Base-by-base conservation (phyloP, 2,888 invertebrate genomes). In the Petrophora chlorosata region DNA sequence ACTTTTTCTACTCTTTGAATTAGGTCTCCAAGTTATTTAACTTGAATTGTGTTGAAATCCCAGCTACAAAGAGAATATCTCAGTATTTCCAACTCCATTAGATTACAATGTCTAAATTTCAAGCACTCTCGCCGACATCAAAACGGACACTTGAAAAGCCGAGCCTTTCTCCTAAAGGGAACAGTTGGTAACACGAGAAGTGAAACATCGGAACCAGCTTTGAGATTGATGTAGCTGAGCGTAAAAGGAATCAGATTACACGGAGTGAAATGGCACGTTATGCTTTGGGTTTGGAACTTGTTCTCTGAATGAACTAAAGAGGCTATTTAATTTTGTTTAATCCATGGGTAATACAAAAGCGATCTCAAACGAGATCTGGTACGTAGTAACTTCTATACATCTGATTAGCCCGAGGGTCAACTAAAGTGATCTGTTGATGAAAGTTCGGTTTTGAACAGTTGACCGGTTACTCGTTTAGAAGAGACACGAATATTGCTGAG, bases 161-260 rank as follows among this genome's bases (percentile, higher is more conserved):
- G 38, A 48, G 33, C 43, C 39, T 34, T 48, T 48, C 43, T 50
- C 38, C 39, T 43, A 50, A 49, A 38, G 33, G 25, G 38, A 28
- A 43, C 36, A 17, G 16, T 17, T 23, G 12, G 50, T 55, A 59
- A 51, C 48, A 46, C 32, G 50, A 59, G 53, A 48, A 51, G 42
- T 53, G 42, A 50, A 59, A 55, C 42, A 53, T 48, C 33, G 53
- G 42, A 49, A 56, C 42, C 36, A 44, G 51, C 49, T 39, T 43
- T 44, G 39, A 44, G 50, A 56, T 53, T 59, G 49, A 51, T 56
- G 53, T 51, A 43, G 53, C 40, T 51, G 51, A 48, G 39, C 39
- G 39, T 46, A 34, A 16, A 32, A 53, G 28, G 48, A 59, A 53
- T 59, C 56, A 41, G 25, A 44, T 59, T 56, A 56, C 58, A n/a